Evolutionary conservation across 2,113 vertebrate species (phyloP), one percentile per base, ranked within the genome.

Genomic region (Megaceryle torquata): DNA sequence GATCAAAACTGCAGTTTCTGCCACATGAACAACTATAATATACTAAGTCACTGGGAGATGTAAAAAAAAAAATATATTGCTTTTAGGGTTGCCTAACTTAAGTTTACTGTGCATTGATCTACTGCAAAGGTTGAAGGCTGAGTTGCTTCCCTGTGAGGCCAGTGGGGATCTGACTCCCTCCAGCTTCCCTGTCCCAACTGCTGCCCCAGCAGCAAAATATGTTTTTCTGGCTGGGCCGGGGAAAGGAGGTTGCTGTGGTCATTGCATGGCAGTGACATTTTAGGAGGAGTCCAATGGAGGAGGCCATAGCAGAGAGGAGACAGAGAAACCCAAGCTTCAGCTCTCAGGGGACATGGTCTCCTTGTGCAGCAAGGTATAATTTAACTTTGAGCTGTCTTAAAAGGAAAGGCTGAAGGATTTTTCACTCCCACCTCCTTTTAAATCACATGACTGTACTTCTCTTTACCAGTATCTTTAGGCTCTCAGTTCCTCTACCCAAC

Each of bases 401-500:
- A 89, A 71, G 69, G 86, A 84, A 96, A 82, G 48, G 50, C 67
- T 77, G 50, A 64, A 79, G 79, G 70, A n/a, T 71, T 90, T 86
- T 82, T 87, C 60, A 89, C 46, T 77, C 59, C 15, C 74, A 48
- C 33, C 54, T 91, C 46, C 24, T 95, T 89, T 91, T 82, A 28
- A 29, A 68, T 78, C 78, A 82, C 69, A 53, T 7, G 22, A 29
- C 63, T 94, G 26, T 92, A 91, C 76, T 94, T 72, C 53, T 96
- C 59, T 92, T 94, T 95, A 91, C 63, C 65, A 88, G 88, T 75
- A 57, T 86, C 87, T 95, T 88, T 69, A 67, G 61, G 26, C 50
- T 96, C 96, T 97, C 31, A 11, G 79, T 88, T 96, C 67, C 67
- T 97, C 51, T 81, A 93, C 63, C 33, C 43, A 95, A 21, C 82